A percentile compares a stretch with the other conserved stretches of the same genome.
These are phyloP conservation scores for Idaea biselata DNA, from an alignment of 2,888 invertebrate species.

Conservation along the genomic window DNA sequence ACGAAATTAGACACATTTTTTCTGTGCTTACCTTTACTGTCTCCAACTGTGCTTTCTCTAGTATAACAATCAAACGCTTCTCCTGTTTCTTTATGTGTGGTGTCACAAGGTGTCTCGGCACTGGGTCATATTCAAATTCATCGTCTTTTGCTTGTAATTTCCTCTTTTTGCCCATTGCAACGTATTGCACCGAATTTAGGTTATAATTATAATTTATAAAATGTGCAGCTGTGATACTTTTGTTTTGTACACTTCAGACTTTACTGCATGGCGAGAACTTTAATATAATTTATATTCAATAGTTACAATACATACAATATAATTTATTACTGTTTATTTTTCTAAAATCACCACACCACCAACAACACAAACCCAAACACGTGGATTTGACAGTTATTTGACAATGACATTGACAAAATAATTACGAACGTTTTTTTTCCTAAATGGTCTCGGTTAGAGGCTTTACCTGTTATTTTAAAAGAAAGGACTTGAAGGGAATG, in stretches of 20 bases:
- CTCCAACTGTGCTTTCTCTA: constrained; percentile 97
- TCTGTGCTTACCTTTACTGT: constrained; percentile 90
- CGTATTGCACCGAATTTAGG: background rate
- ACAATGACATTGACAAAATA: too few relatives aligned
- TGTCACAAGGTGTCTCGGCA: constrained; percentile 88
- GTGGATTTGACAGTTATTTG: too few relatives aligned
- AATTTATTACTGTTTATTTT: background rate
- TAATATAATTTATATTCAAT: background rate
- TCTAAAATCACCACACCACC: too few relatives aligned
- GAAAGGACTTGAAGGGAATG: too few relatives aligned
- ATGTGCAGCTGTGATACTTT: background rate
- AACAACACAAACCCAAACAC: too few relatives aligned
- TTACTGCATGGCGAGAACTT: background rate
- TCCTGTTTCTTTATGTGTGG: constrained; percentile 90
- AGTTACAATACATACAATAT: too few relatives aligned
- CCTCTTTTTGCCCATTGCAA: constrained; percentile 70
- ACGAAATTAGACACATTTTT: background rate
- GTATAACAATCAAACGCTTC: constrained; percentile 93
- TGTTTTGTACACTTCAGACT: background rate
- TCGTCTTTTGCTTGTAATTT: constrained; percentile 77
- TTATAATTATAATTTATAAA: background rate
- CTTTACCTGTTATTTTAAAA: too few relatives aligned
- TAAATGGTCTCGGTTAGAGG: too few relatives aligned
- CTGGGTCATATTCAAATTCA: constrained; percentile 89
- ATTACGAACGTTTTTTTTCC: too few relatives aligned